Base-by-base conservation (phyloP, 2,888 invertebrate genomes). In the Eudasyphora cyanicolor region DNA sequence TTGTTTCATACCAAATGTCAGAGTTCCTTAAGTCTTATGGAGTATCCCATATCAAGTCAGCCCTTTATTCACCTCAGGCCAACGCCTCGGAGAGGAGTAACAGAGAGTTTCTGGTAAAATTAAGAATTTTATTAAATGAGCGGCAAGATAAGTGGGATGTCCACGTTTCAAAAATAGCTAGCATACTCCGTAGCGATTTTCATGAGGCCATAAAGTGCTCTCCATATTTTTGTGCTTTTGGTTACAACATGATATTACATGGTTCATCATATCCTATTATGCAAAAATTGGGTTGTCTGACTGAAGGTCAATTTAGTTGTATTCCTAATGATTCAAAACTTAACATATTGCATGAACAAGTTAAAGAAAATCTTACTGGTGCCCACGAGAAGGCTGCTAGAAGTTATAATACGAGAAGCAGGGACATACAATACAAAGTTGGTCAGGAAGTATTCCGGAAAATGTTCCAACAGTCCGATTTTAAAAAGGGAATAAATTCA, bases 51-150 rank as follows among this genome's bases (percentile, higher is more conserved):
- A 54, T 80, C 2, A 74, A 38, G 19, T 73, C 73, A 10, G 82
- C 60, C 0, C 64, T 71, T 4, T 79, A 79, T 32, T 60, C 76
- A 0, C 84, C 84, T 1, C 77, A 82, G 49, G 79, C 84, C 0
- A 84, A 84, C 19, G 57, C 75, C 4, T 67, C 67, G 2, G 84
- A 85, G 29, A 69, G 76, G 27, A 80, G 51, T 5, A 80, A 85
- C 75, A 2, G 82, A 12, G 71, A 76, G 45, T 8, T 73, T 38
- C 24, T 42, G 35, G 14, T 35, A 5, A 57, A 57, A 21, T 14
- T 73, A 1, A 19, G 73, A 2, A 24, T 62, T 27, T 62, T 62
- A 2, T 42, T 74, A 8, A 62, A 27, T 27, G 62, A 62, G 32
- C 60, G 60, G 17, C 70, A 77, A 12, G 70, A 60, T 19, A 24